Evolutionary conservation across 2,797 vertebrate genomes (phyloP), one percentile per base, ranked within the genome.

Genomic region (Chromis chromis): DNA sequence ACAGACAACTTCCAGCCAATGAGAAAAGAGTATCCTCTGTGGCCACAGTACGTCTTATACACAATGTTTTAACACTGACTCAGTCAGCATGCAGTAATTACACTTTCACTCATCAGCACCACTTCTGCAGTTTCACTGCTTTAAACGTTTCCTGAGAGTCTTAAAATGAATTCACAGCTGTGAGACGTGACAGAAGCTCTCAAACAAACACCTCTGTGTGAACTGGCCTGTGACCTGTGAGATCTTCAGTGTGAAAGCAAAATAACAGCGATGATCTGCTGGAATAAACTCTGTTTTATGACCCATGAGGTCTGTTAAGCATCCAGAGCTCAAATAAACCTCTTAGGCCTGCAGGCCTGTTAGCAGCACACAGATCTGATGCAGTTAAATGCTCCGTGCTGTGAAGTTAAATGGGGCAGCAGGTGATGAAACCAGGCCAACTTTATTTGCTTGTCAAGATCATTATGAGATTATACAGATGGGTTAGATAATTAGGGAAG

Each of bases 351-450:
- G 50, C n/a, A 16, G 60, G n/a, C 3, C 22, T 48, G 61, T 48
- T 1, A 12, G n/a, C 17, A 57, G 33, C 1, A 39, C 64, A 25
- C 27, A 64, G 55, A 36, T 55, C 17, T 57, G 68, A 54, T 54
- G 19, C 70, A 48, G 61, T 55, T 79, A 66, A 53, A 62, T n/a
- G 42, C 31, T 76, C 62, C 0, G 4, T 39, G 8, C 57, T 52
- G 50, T 49, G 21, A 54, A 33, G 54, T 50, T 67, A 65, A 77
- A 73, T 22, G 11, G 9, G 44, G 1, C 12, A 46, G 36, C 31
- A 63, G 67, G 33, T 60, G 57, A 74, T 60, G 25, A 76, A 86
- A 80, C 49, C 39, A 53, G 59, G 54, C 16, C 49, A 33, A 1
- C 42, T 68, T 53, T 33, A 52, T 74, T 42, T 56, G 27, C 33